Evolutionary conservation across 1,140 invertebrate species (phyloP), one percentile per base, ranked within the genome.

Genomic region (Varroa destructor): DNA sequence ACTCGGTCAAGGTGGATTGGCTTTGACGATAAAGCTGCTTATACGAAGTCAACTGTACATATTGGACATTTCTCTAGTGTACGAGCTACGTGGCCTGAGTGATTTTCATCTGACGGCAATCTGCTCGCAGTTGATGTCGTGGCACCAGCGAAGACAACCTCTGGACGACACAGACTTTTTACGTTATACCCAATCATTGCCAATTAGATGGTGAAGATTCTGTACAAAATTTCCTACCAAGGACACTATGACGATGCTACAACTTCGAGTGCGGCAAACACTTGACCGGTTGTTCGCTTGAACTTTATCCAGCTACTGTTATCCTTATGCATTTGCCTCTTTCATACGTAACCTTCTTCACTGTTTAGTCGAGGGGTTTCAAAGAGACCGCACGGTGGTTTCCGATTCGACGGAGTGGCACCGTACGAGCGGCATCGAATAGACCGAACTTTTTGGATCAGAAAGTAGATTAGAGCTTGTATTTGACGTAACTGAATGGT

Each of bases 291-390:
- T 67, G 2, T 25, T 25, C 25, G 25, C 25, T 25, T 25, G 25
- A 25, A 25, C 25, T 25, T 25, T 25, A 25, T 25, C 25, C 25
- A 25, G 25, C 25, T 25, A 25, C 25, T 25, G 25, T 25, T 72
- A 74, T 72, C 71, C 73, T 54, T 51, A 61, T 43, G 74, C 73
- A 1, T 75, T 75, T 64, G 74, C 74, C 5, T 72, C 74, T 42
- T 71, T 64, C 0, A 74, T 74, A 3, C 71, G 72, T 56, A 73
- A 75, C 40, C 64, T 74, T 12, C 42, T 75, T 4, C 73, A 73
- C 71, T 75, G 74, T 54, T 71, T 75, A 42, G 42, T 75, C n/a
- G 70, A 70, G 71, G 74, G 71, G 1, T 75, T 72, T 43, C 70
- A 73, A 37, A 64, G 40, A 10, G 51, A 72, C 2, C 40, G 46